Evolutionary conservation across 53 echinoderm and acorn worm species (phyloP).

Genomic region (Actinopyga echinites): DNA sequence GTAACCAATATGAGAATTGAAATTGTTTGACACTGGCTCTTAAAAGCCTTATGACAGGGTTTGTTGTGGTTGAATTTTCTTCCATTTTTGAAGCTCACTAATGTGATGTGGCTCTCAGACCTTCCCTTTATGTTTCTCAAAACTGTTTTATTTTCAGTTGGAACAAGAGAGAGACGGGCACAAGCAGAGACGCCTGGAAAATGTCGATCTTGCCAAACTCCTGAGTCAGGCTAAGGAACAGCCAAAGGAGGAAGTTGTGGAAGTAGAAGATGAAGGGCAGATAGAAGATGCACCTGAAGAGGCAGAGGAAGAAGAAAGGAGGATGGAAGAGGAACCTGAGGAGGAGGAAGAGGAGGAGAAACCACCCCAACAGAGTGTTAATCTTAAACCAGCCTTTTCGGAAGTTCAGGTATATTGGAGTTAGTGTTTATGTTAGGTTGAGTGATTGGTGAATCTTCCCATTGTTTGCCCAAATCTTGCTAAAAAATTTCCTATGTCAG

Average conservation of each 20-base stretch:
- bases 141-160: slow-evolving; percentile 45
- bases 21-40: too few relatives aligned
- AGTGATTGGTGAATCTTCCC: neutral
- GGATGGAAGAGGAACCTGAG: slow-evolving; percentile 7
- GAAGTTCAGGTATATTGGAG: neutral
- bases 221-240: slow-evolving; percentile 58
- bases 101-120: too few relatives aligned
- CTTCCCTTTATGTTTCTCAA: neutral
- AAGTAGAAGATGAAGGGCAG: slow-evolving; percentile 8
- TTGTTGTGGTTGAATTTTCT: too few relatives aligned
- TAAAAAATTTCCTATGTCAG: too few relatives aligned
- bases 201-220: slow-evolving; percentile 45
- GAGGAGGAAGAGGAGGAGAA: slow-evolving; percentile 4
- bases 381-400: slow-evolving; percentile 37
- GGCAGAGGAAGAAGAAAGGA: neutral
- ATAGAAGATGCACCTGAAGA: neutral
- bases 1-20: too few relatives aligned
- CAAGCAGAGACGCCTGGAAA: slow-evolving; percentile 72
- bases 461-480: neutral
- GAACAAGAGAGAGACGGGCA: slow-evolving; percentile 83
- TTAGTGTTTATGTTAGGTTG: neutral
- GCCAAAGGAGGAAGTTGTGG: slow-evolving; percentile 26
- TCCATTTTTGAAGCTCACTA: too few relatives aligned
- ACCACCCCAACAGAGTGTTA: neutral
- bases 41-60: too few relatives aligned